Base-by-base conservation (phyloP, 2,113 vertebrate species). In the Caranx ignobilis region DNA sequence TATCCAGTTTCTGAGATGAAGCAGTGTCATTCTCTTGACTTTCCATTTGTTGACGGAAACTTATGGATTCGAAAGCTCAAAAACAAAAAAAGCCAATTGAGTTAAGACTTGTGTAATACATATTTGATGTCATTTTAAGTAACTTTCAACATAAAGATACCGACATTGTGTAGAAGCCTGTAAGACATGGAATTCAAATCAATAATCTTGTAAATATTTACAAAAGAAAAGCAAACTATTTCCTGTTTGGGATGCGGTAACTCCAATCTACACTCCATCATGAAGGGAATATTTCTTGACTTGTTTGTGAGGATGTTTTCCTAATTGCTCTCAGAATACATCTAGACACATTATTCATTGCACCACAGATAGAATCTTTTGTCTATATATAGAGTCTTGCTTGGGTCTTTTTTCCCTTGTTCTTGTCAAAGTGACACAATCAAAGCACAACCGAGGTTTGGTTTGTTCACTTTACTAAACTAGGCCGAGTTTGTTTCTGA, bases 1-100 rank as follows among this genome's bases (percentile, higher is more conserved):
- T 54, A 64, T 62, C 59, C 55, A 68, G 70, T 81, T 82, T 81
- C 78, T 71, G 61, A 72, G n/a, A 67, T 6, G 0, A 26, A 65
- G 52, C 6, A 7, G 70, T 35, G 37, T 89, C 72, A 19, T 37
- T 82, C 62, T 54, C 63, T 65, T 18, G 60, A 57, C 0, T 6
- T 39, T 45, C 32, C 16, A 59, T 75, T 59, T 39, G 7, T 13
- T 34, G 37, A 48, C 55, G 55, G 56, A 82, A 54, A 59, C 55
- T 7, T 18, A 67, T 32, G 41, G 8, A 34, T 35, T 32, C 15
- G 6, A 63, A 75, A 71, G 35, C 32, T 32, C 48, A 34, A 2
- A 48, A 60, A 26, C 62, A 63, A 31, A 26, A 50, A 48, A 0
- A 13, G 47, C 57, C 2, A 11, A 47, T 37, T 60, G 18, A 69